Evolutionary conservation across 1,140 invertebrate genomes (phyloP).

Genomic region (Lepidostoma basale): DNA sequence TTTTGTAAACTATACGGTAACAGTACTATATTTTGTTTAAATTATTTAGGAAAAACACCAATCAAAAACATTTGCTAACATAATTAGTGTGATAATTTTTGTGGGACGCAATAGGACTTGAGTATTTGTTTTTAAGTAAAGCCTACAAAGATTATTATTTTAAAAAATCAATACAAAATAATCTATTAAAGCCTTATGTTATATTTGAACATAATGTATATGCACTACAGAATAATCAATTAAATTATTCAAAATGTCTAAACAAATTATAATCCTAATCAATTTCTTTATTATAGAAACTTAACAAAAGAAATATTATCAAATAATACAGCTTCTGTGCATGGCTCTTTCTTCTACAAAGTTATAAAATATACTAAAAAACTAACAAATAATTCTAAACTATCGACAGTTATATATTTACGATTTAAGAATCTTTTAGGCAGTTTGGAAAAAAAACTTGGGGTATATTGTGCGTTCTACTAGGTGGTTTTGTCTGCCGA

Average conservation of each 20-base stretch:
- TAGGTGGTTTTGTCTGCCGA: too few relatives aligned
- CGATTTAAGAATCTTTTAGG: slow-evolving; percentile 28
- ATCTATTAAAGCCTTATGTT: background rate
- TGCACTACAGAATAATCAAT: too few relatives aligned
- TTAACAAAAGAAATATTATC: too few relatives aligned
- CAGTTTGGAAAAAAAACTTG: slow-evolving; percentile 21
- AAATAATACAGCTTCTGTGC: slow-evolving; percentile 15
- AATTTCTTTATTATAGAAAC: too few relatives aligned
- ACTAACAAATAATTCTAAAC: slow-evolving; percentile 36
- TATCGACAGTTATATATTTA: slow-evolving; percentile 36
- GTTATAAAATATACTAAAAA: slow-evolving; percentile 41
- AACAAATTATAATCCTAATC: too few relatives aligned
- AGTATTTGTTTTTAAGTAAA: slow-evolving; percentile 39
- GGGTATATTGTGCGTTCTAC: too few relatives aligned
- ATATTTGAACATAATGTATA: too few relatives aligned
- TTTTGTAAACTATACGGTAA: slow-evolving; percentile 47
- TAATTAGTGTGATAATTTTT: slow-evolving; percentile 44
- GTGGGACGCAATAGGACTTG: slow-evolving; percentile 46
- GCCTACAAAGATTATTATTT: slow-evolving; percentile 18
- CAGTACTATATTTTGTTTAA: slow-evolving; percentile 47
- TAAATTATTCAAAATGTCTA: too few relatives aligned
- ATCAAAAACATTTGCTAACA: slow-evolving; percentile 47
- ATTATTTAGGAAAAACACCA: slow-evolving; percentile 47
- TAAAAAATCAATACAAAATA: too few relatives aligned
- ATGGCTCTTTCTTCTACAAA: slow-evolving; percentile 13